phyloP scores from a whole-genome alignment of 1,140 invertebrate genomes.

The Stenopsyche tienmushanensis region DNA sequence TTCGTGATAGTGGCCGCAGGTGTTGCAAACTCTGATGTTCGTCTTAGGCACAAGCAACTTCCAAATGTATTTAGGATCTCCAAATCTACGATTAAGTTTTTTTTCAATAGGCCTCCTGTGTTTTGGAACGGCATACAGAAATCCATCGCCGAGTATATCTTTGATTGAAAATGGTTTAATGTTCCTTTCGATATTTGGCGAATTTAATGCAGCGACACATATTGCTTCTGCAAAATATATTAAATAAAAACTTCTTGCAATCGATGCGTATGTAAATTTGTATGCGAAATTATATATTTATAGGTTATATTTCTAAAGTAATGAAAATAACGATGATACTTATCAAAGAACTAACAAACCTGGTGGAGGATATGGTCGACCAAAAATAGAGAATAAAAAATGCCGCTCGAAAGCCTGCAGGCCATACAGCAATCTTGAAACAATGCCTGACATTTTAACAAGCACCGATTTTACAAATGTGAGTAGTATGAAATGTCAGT shows the following conservation, averaged over 20 bases:
- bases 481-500: no score
- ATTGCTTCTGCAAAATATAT: constrained; percentile 8
- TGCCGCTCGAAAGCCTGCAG: constrained; percentile 7
- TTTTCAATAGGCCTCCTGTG: constrained; percentile 72
- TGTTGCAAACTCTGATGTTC: constrained; percentile 71
- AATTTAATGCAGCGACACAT: background rate
- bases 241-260: background rate
- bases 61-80: constrained; percentile 61
- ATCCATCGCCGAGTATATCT: constrained; percentile 68
- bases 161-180: constrained; percentile 49
- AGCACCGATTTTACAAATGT: no score
- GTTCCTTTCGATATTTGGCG: background rate
- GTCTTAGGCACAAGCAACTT: constrained; percentile 71
- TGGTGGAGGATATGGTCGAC: constrained; percentile 37
- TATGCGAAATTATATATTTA: no score
- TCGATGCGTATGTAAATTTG: no score
- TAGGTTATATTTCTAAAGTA: no score
- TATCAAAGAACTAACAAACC: no score
- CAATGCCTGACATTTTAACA: constrained; percentile 11
- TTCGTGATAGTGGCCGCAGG: constrained; percentile 82
- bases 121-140: constrained; percentile 81
- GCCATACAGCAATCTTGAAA: constrained; percentile 8
- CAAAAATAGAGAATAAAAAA: constrained; percentile 27
- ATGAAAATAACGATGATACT: no score
- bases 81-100: constrained; percentile 70